These are phyloP conservation scores for Dendrolimus pini DNA, from an alignment of 2,888 invertebrate genomes.

Conservation along the genomic window DNA sequence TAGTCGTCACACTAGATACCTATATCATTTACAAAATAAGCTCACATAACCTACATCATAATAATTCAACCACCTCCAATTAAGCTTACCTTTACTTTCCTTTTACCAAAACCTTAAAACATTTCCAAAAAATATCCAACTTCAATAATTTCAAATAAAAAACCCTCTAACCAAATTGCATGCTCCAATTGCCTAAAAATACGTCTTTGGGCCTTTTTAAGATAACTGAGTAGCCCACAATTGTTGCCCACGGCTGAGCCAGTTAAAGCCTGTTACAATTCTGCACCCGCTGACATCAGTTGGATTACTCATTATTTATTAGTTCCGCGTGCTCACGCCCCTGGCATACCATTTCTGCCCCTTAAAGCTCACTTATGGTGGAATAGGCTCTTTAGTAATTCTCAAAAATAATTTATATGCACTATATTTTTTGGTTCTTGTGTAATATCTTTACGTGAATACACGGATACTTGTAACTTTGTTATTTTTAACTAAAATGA, in stretches of 20 bases:
- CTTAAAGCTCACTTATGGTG: background rate
- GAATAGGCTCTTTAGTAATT: background rate
- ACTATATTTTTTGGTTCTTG: too few relatives aligned
- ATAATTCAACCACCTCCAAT: too few relatives aligned
- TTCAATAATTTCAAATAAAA: background rate
- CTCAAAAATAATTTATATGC: too few relatives aligned
- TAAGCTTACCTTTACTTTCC: too few relatives aligned
- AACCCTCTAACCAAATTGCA: constrained; percentile 12
- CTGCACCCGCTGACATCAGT: constrained; percentile 1
- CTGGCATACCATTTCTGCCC: constrained; percentile 6
- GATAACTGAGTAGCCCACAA: background rate
- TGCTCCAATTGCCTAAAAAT: background rate
- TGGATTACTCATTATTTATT: constrained; percentile 26
- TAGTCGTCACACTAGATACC: too few relatives aligned
- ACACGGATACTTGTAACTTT: too few relatives aligned
- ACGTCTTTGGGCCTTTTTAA: background rate
- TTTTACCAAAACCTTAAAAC: too few relatives aligned
- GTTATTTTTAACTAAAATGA: too few relatives aligned
- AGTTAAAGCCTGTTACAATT: background rate
- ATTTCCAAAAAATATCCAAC: too few relatives aligned
- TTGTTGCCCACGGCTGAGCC: background rate
- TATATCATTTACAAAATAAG: too few relatives aligned
- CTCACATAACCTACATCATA: too few relatives aligned
- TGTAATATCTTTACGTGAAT: too few relatives aligned
- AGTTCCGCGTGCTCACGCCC: constrained; percentile 26